phyloP scores from a whole-genome alignment of 1,140 invertebrate genomes.

The fruit fly (Drosophila melanogaster) region Release_6_plus_ISO1_MT NC_004354.4:20556001-20556500 shows the following conservation, averaged over 20 bases:
- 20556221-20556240: conserved; percentile 62
- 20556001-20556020: conserved; percentile 74
- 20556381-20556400: too few species aligned
- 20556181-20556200: conserved; percentile 32
- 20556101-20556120: conserved; percentile 53
- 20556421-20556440: too few species aligned
- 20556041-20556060: conserved; percentile 15
- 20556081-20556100: conserved; percentile 69
- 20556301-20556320: background rate
- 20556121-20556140: conserved; percentile 79
- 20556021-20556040: conserved; percentile 76
- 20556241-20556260: conserved; percentile 81
- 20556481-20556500: background rate
- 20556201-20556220: conserved; percentile 49
- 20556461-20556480: too few species aligned
- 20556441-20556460: too few species aligned
- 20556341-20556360: too few species aligned
- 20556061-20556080: conserved; percentile 70
- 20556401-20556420: too few species aligned
- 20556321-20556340: background rate
- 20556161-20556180: conserved; percentile 54
- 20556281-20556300: conserved; percentile 42
- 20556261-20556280: conserved; percentile 79
- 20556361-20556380: too few species aligned
- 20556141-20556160: conserved; percentile 81